These are phyloP conservation scores for Apistogramma diplotaenia DNA, from an alignment of 2,113 vertebrate genomes.

Conservation along the genomic window DNA sequence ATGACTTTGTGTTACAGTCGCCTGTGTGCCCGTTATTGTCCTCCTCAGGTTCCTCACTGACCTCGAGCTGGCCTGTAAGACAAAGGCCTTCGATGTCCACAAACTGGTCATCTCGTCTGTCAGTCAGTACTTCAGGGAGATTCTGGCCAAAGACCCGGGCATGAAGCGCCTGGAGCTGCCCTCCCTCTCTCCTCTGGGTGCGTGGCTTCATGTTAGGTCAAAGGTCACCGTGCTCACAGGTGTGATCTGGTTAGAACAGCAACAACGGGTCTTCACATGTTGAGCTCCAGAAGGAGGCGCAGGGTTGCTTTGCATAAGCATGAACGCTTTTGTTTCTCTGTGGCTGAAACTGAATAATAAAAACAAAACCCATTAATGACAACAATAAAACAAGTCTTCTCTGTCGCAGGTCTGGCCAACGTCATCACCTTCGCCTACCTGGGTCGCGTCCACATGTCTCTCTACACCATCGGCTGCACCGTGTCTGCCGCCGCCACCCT, in stretches of 20 bases:
- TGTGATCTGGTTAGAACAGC: too few species aligned
- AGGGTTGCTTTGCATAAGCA: too few species aligned
- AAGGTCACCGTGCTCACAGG: neutral
- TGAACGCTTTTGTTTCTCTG: too few species aligned
- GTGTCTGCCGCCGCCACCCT: constrained; percentile 77
- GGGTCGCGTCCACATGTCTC: constrained; percentile 83
- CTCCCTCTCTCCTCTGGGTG: constrained; percentile 78
- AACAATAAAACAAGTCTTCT: neutral
- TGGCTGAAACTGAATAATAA: too few species aligned
- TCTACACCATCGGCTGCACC: constrained; percentile 85
- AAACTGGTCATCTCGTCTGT: constrained; percentile 82
- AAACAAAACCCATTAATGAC: neutral
- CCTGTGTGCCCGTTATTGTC: too few species aligned
- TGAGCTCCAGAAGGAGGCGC: too few species aligned
- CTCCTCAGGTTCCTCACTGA: constrained; percentile 80
- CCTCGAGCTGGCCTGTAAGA: constrained; percentile 82
- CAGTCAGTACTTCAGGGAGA: constrained; percentile 80
- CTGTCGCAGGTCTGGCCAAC: constrained; percentile 75
- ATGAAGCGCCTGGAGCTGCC: constrained; percentile 81
- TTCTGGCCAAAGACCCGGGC: constrained; percentile 80
- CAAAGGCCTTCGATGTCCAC: constrained; percentile 83
- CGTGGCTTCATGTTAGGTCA: rapidly evolving
- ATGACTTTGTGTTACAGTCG: too few species aligned
- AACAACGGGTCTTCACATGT: too few species aligned
- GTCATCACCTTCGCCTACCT: constrained; percentile 82